Evolutionary conservation across 2,113 vertebrate genomes (phyloP).

Genomic region (Muntiacus reevesi): DNA sequence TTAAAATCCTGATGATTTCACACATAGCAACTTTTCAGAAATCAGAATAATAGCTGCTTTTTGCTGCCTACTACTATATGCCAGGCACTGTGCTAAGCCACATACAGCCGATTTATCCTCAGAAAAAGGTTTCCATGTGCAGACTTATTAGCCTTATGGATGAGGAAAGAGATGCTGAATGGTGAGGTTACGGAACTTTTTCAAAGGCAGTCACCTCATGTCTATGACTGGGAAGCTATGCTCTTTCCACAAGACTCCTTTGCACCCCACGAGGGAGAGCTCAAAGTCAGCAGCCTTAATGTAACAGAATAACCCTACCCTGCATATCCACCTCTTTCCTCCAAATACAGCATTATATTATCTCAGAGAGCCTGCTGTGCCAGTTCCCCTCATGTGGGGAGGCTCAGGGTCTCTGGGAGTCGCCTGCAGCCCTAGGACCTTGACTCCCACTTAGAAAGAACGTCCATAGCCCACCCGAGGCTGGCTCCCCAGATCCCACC

Average conservation of each 20-base stretch:
- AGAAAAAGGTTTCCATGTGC: background rate
- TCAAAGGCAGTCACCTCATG: background rate
- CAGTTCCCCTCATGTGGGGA: fast-evolving
- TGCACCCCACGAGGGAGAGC: background rate
- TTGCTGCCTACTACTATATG: background rate
- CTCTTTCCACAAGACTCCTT: background rate
- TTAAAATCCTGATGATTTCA: background rate
- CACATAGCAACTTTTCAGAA: background rate
- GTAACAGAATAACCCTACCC: background rate
- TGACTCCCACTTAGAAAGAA: background rate
- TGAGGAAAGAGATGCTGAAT: background rate
- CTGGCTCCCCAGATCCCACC: fast-evolving
- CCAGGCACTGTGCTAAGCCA: background rate
- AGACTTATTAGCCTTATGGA: background rate
- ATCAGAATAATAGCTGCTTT: background rate
- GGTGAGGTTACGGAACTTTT: too few relatives aligned
- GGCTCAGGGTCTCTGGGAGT: too few relatives aligned
- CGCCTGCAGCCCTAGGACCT: background rate
- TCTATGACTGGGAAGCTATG: background rate
- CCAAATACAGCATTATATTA: fast-evolving
- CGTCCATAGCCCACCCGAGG: background rate
- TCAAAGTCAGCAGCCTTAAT: background rate
- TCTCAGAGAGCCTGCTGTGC: background rate
- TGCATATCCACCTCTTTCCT: background rate
- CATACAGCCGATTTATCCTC: background rate